These are phyloP conservation scores for Gasteruption jaculator DNA, from an alignment of 2,888 invertebrate species.

Conservation along the genomic window DNA sequence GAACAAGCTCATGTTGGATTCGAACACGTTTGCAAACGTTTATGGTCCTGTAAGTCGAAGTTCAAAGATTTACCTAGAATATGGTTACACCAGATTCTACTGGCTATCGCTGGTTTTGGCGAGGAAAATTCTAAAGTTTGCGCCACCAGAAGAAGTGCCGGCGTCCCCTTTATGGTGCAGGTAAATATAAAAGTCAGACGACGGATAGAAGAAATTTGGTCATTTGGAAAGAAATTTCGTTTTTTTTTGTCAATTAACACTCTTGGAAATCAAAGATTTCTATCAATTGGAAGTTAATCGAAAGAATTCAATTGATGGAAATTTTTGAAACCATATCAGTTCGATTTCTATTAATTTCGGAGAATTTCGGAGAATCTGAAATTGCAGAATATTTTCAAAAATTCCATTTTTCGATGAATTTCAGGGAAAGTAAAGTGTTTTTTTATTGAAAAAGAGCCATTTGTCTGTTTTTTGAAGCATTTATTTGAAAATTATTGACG, in stretches of 20 bases:
- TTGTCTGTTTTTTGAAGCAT: too few relatives aligned
- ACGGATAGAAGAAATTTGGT: not conserved
- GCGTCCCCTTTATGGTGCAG: constrained; percentile 88
- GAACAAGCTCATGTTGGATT: constrained; percentile 93
- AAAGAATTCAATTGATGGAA: too few relatives aligned
- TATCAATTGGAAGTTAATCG: too few relatives aligned
- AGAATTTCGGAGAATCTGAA: too few relatives aligned
- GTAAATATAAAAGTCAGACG: constrained; percentile 48
- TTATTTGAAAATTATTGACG: too few relatives aligned
- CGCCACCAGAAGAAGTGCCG: constrained; percentile 87
- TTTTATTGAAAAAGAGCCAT: not conserved
- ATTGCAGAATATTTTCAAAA: not conserved
- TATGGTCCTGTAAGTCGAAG: constrained; percentile 56
- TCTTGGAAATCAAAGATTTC: too few relatives aligned
- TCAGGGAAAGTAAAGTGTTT: too few relatives aligned
- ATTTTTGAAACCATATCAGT: too few relatives aligned
- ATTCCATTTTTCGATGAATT: too few relatives aligned
- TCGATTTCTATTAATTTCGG: too few relatives aligned
- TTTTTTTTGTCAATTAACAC: too few relatives aligned
- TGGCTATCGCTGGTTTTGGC: constrained; percentile 55
- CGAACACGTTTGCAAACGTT: constrained; percentile 66
- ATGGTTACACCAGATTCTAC: constrained; percentile 63
- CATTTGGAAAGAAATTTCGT: constrained; percentile 6
- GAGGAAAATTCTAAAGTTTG: constrained; percentile 59
- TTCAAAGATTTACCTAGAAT: constrained; percentile 60